Percentiles rank a stretch among this genome's conserved stretches.
phyloP scores from a whole-genome alignment of 2,113 vertebrate species.

The Pseudorasbora parva region DNA sequence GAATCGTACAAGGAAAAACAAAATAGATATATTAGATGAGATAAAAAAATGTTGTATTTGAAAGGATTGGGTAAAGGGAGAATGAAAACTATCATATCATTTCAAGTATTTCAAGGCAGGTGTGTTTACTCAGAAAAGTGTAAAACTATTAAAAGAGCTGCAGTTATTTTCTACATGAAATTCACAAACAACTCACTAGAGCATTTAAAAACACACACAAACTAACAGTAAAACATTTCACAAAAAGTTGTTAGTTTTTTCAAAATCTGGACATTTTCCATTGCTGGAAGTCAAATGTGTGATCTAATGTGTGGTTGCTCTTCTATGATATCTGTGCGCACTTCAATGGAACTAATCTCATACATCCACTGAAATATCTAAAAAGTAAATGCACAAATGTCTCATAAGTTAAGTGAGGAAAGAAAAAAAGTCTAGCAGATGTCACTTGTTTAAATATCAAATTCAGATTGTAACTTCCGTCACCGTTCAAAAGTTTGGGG shows the following conservation, averaged over 20 bases:
- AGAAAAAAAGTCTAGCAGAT: background rate
- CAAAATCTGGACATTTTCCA: background rate
- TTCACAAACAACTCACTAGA: background rate
- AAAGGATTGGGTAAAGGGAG: background rate
- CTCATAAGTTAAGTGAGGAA: background rate
- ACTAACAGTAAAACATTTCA: background rate
- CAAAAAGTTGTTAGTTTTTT: background rate
- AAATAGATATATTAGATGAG: background rate
- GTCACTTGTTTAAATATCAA: background rate
- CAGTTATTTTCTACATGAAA: background rate
- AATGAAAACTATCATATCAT: background rate
- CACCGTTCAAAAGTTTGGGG: background rate
- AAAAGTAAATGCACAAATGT: background rate
- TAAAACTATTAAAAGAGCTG: too few relatives aligned
- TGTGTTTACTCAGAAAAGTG: background rate
- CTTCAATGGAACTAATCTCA: background rate
- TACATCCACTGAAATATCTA: background rate
- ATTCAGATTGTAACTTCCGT: background rate
- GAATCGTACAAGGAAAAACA: conserved; percentile 6
- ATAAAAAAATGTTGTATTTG: background rate
- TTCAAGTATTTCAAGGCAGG: background rate
- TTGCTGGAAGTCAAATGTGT: background rate
- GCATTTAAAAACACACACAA: background rate
- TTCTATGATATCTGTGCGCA: background rate
- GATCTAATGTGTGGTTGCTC: background rate